Evolutionary conservation across 2,888 invertebrate species (phyloP).

Genomic region (Drosophila fungiperda): DNA sequence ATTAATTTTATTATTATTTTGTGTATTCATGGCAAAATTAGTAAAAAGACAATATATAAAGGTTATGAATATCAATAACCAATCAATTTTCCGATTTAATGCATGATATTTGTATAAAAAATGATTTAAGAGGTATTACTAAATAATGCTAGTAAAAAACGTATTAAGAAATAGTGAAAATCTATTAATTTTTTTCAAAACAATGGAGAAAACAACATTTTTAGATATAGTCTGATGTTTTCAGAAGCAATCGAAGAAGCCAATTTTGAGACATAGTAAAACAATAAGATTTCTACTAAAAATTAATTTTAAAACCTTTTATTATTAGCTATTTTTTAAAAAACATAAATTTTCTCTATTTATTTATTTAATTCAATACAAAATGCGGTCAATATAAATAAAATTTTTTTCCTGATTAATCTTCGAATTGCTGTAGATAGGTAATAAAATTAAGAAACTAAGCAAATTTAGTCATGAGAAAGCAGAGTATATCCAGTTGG

Average conservation of each 20-base stretch:
- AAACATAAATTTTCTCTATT: neutral
- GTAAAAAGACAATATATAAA: neutral
- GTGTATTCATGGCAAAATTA: neutral
- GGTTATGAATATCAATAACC: neutral
- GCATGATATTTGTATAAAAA: no score
- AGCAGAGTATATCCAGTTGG: conserved; percentile 2
- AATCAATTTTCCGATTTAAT: no score
- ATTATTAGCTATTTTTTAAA: neutral
- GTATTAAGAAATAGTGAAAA: no score
- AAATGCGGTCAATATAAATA: neutral
- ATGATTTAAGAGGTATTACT: no score
- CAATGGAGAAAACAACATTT: no score
- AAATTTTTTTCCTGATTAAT: neutral
- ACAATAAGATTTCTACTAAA: no score
- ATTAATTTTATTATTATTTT: neutral
- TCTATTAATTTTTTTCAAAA: no score
- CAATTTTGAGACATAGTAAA: neutral
- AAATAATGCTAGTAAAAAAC: no score
- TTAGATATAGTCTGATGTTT: neutral
- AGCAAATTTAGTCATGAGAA: neutral
- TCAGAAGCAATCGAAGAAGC: neutral
- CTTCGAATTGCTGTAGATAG: neutral
- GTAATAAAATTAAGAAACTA: neutral
- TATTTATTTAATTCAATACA: neutral
- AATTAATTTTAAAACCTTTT: no score